Evolutionary conservation across 2,888 invertebrate genomes (phyloP), one percentile per base, ranked within the genome.

Genomic region (Brachycybe producta): DNA sequence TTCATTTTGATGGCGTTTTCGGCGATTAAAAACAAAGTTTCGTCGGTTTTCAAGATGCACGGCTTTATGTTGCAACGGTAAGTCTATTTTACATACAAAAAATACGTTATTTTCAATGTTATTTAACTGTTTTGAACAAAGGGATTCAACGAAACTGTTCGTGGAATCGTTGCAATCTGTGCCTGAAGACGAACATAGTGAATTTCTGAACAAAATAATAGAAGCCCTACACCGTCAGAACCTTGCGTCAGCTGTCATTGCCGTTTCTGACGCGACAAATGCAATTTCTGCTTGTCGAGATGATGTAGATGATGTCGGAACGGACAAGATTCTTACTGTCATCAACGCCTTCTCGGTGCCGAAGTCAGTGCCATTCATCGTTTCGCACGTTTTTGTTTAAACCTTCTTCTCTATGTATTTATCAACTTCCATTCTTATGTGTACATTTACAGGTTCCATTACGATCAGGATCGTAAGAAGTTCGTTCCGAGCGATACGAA

Each of bases 381-480:
- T 5, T 30, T 27, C 8, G 8, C 5, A 27, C 5, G 30, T n/a
- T 15, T 8, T 17, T 17, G 7, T 30, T 26, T 19, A 34, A 28
- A 17, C 15, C 15, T 43, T 11, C n/a, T 11, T 8, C 4, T 26
- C 5, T 19, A 7, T 19, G 7, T 21, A 8, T 8, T 19, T 35
- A 27, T 39, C 15, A 23, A 32, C 21, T 4, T 32, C n/a, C n/a
- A n/a, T n/a, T n/a, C n/a, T n/a, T n/a, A n/a, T n/a, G n/a, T 45
- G 7, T 47, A 23, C 17, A 17, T 86, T 23, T 92, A 92, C 0
- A 80, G 82, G 64, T 75, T 82, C 44, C 68, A 70, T 13, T 91
- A 83, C 63, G 79, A 84, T 58, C 67, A 70, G n/a, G 81, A 82
- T 52, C 76, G 79, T 47, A 88, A 87, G 61, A 84, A 84, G 64